These are phyloP conservation scores for Lymantria dispar DNA, from an alignment of 2,888 invertebrate genomes.

Conservation along the genomic window DNA sequence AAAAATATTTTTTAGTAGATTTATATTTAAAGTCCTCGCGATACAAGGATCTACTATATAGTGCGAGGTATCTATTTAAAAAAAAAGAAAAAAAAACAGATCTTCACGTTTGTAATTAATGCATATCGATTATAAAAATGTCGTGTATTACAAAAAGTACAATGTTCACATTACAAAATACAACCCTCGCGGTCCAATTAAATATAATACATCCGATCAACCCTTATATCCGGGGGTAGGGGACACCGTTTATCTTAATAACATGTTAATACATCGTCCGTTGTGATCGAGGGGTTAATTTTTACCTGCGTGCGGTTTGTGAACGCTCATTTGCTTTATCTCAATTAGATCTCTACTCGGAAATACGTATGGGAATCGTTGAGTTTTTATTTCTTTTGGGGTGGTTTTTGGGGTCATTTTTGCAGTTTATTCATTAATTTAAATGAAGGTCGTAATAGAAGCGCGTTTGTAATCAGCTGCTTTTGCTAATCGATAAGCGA, in stretches of 20 bases:
- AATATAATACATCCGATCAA: conserved; percentile 41
- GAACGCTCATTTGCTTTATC: conserved; percentile 57
- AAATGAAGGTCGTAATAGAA: not conserved
- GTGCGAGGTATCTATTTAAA: too few species aligned
- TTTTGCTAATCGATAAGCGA: not conserved
- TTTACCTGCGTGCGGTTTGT: conserved; percentile 47
- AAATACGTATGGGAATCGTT: conserved; percentile 29
- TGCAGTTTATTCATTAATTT: not conserved
- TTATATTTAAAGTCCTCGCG: too few species aligned
- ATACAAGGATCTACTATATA: too few species aligned
- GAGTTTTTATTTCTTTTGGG: conserved; percentile 6
- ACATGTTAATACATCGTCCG: conserved; percentile 57
- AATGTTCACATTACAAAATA: conserved; percentile 38
- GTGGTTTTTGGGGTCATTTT: not conserved
- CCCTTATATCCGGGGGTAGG: conserved; percentile 47
- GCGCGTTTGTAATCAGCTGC: not conserved
- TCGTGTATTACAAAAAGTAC: conserved; percentile 34
- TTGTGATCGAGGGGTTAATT: conserved; percentile 44
- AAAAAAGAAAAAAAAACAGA: conserved; percentile 1
- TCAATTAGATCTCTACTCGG: conserved; percentile 50
- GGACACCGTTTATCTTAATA: conserved; percentile 68
- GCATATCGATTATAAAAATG: conserved; percentile 35
- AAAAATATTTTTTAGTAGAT: too few species aligned
- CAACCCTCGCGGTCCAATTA: conserved; percentile 33
- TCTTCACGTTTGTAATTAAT: conserved; percentile 23